These are phyloP conservation scores for Aotus griseimembra DNA, from an alignment of 2,797 vertebrate genomes.

Conservation along the genomic window DNA sequence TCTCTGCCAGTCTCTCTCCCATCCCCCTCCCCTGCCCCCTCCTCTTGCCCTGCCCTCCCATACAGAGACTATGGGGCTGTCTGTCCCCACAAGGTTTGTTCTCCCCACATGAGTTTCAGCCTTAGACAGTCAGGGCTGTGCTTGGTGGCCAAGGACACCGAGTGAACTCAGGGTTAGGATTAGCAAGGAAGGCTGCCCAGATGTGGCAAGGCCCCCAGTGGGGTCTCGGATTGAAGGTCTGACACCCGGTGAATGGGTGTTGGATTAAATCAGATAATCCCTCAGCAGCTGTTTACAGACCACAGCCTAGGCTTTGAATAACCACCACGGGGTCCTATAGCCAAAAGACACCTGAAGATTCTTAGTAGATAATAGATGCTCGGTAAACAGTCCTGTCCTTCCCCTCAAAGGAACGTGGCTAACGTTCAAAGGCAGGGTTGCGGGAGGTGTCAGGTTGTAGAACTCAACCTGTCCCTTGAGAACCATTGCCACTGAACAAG, in stretches of 20 bases:
- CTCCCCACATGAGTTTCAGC: neutral
- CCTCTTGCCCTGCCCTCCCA: neutral
- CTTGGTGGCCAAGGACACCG: neutral
- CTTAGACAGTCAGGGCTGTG: neutral
- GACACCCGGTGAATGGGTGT: no score
- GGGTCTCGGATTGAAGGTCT: neutral
- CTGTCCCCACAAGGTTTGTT: neutral
- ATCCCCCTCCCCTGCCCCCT: neutral
- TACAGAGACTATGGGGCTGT: neutral
- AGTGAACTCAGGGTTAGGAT: neutral
- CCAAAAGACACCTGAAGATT: neutral
- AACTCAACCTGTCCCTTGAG: neutral
- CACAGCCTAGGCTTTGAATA: neutral
- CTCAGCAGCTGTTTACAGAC: neutral
- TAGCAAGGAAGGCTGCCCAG: neutral
- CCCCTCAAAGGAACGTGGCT: neutral
- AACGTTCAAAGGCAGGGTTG: neutral
- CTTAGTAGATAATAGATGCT: neutral
- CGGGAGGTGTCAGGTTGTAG: neutral
- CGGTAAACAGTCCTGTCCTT: neutral
- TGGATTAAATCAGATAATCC: neutral
- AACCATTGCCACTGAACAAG: neutral
- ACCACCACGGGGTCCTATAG: neutral
- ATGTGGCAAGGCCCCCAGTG: neutral
- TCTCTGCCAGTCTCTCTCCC: neutral